Evolutionary conservation across 2,888 invertebrate genomes (phyloP).

Genomic region (Epistrophella euchroma): DNA sequence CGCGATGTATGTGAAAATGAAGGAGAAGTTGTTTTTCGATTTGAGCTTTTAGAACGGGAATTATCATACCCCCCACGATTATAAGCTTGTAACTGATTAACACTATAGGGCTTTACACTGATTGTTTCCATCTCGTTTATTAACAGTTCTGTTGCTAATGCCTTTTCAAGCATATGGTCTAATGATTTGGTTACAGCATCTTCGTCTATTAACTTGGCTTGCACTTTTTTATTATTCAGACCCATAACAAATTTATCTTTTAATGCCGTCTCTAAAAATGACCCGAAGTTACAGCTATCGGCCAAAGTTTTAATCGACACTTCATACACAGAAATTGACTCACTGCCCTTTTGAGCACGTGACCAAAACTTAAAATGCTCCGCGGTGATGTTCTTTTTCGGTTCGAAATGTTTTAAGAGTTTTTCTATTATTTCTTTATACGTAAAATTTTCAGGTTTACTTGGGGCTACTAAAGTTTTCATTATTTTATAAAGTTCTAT

Average conservation of each 20-base stretch:
- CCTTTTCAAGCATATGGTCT: not conserved
- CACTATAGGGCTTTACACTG: not conserved
- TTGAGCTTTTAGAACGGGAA: conserved; percentile 3
- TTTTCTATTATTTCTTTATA: not conserved
- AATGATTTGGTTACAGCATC: not conserved
- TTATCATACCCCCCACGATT: not conserved
- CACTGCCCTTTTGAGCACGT: conserved; percentile 6
- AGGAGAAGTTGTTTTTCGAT: not conserved
- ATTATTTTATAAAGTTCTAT: conserved; percentile 6
- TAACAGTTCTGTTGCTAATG: not conserved
- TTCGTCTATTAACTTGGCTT: conserved; percentile 10
- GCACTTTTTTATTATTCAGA: conserved; percentile 1
- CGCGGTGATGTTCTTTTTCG: conserved; percentile 8
- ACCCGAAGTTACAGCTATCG: conserved; percentile 1
- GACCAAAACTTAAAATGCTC: conserved; percentile 12
- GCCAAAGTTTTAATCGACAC: not conserved
- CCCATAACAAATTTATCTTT: conserved; percentile 2
- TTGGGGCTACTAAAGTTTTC: conserved; percentile 9
- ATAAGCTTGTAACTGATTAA: not conserved
- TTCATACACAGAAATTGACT: not conserved
- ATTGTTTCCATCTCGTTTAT: not conserved
- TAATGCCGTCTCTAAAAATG: conserved; percentile 2
- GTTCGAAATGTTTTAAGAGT: conserved; percentile 8
- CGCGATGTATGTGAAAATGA: conserved; percentile 10
- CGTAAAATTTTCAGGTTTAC: conserved; percentile 3